Base-by-base conservation (phyloP, 2,797 vertebrate genomes). In the Melanogrammus aeglefinus region DNA sequence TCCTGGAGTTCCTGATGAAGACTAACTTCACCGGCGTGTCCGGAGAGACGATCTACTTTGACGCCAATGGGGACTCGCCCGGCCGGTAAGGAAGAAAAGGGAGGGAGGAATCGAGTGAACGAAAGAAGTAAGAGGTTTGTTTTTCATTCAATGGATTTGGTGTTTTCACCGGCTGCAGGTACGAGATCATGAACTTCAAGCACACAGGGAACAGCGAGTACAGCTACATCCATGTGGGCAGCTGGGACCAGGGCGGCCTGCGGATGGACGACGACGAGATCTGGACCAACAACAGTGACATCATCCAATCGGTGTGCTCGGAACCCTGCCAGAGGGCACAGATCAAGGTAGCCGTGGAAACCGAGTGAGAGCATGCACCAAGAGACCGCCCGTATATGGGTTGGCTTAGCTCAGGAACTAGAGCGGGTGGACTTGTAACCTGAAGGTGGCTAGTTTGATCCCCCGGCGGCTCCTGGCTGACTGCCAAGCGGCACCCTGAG, bases 101-200 rank as follows among this genome's bases (percentile, higher is more conserved):
- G 10, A 9, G 9, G 4, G 12, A 16, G 41, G 36, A 63, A 6
- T 24, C 7, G 1, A 35, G 14, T 18, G 31, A 18, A 33, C 12
- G 8, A 63, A 72, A 0, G 6, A 13, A 38, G 63, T 1, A 4
- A 78, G 41, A 13, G 1, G 41, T 14, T 44, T 13, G 3, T 0
- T 14, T 80, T 18, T 72, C 70, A 31, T 1, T 6, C 2, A 0
- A 41, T 35, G 73, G 41, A 39, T 57, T 31, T 66, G 29, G 75
- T 38, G 33, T 10, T 76, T 76, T 2, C 77, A 4, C 83, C 38
- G 82, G 24, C 63, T 66, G 82, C 91, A 99, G 98, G 91, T 99
- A 99, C 82, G 98, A 99, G 93, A 99, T 99, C 77, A 99, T 99
- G 98, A 99, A 99, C 93, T 99, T 99, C 92, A 99, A 99, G 90